A percentile compares a stretch with the other conserved stretches of the same genome.
These are phyloP conservation scores for Gandaritis pyraliata DNA, from an alignment of 2,888 invertebrate genomes.

Conservation along the genomic window DNA sequence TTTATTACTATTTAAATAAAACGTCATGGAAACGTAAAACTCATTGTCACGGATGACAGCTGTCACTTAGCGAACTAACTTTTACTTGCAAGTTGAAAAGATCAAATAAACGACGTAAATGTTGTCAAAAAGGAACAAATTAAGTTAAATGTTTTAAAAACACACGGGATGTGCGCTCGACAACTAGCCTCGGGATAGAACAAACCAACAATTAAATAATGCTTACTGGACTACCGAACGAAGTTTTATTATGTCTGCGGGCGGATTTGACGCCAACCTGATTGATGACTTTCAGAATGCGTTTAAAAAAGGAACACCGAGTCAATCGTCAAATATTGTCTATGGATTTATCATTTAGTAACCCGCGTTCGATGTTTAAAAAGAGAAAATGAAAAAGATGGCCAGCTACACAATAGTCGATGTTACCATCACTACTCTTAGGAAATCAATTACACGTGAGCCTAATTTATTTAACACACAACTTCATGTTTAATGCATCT, in stretches of 20 bases:
- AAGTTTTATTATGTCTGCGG: slow-evolving; percentile 74
- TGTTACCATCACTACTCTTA: slow-evolving; percentile 37
- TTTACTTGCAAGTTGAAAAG: slow-evolving; percentile 29
- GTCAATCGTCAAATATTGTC: slow-evolving; percentile 17
- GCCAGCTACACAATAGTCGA: slow-evolving; percentile 33
- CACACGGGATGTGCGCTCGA: slow-evolving; percentile 56
- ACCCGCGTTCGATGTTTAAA: slow-evolving; percentile 18
- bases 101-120: slow-evolving; percentile 37
- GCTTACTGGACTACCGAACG: slow-evolving; percentile 80
- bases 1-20: slow-evolving; percentile 9
- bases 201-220: slow-evolving; percentile 81
- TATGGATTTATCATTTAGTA: slow-evolving; percentile 30
- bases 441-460: slow-evolving; percentile 62
- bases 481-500: slow-evolving; percentile 71
- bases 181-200: slow-evolving; percentile 64
- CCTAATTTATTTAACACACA: slow-evolving; percentile 69
- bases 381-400: slow-evolving; percentile 28
- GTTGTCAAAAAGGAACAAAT: slow-evolving; percentile 50
- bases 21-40: slow-evolving; percentile 21
- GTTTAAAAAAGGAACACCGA: slow-evolving; percentile 38
- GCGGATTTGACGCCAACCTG: slow-evolving; percentile 75
- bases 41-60: slow-evolving; percentile 36
- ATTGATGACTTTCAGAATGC: slow-evolving; percentile 65
- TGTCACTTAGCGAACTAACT: slow-evolving; percentile 32
- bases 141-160: slow-evolving; percentile 55